Percentiles rank a stretch among this genome's conserved stretches.
Evolutionary conservation across 1,140 invertebrate species (phyloP).

Genomic region (Hycleus cichorii): DNA sequence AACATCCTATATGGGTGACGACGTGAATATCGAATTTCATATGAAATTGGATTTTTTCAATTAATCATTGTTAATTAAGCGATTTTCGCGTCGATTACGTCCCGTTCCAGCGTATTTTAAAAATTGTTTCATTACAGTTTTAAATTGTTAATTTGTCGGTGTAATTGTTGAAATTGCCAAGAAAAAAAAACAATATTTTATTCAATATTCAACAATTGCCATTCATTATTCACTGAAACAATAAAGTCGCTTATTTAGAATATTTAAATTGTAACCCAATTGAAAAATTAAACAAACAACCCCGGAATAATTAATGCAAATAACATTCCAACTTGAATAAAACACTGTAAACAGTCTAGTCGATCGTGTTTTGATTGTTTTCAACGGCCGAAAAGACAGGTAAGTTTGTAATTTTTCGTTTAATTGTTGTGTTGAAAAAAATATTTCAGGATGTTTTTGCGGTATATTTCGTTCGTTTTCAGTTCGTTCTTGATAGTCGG

Average conservation of each 20-base stretch:
- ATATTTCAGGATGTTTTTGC: not conserved
- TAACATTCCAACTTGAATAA: not conserved
- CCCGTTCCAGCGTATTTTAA: too few species aligned
- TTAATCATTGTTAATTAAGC: too few species aligned
- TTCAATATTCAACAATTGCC: too few species aligned
- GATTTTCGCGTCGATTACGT: too few species aligned
- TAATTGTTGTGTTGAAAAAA: not conserved
- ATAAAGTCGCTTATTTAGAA: not conserved
- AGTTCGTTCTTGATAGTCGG: not conserved
- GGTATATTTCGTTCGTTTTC: not conserved
- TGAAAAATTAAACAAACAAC: slow-evolving; percentile 10
- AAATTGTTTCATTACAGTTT: too few species aligned
- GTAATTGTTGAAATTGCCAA: too few species aligned
- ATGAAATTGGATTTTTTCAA: too few species aligned
- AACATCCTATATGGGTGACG: too few species aligned
- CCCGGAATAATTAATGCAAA: slow-evolving; percentile 4
- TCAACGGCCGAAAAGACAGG: not conserved
- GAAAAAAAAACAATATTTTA: too few species aligned
- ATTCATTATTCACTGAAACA: too few species aligned
- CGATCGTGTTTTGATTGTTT: not conserved
- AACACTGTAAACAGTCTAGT: not conserved
- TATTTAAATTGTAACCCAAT: slow-evolving; percentile 9
- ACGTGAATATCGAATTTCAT: too few species aligned
- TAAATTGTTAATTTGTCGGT: too few species aligned
- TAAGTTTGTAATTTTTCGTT: not conserved